These are phyloP conservation scores for Minunthozetes semirufus DNA, from an alignment of 2,888 invertebrate genomes.

Conservation along the genomic window DNA sequence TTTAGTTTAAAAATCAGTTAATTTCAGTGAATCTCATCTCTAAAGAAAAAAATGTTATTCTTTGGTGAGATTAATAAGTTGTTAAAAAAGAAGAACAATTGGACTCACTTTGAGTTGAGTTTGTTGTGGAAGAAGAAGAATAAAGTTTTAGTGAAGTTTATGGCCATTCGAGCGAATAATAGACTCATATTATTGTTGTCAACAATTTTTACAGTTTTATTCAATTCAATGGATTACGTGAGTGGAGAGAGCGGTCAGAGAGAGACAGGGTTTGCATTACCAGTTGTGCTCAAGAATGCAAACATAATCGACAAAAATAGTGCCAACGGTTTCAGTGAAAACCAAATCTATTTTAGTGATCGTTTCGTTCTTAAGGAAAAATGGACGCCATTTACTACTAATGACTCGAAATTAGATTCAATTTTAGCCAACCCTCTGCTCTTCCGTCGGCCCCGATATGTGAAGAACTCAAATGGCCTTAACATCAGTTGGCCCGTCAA, in stretches of 20 bases:
- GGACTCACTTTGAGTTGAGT: background rate
- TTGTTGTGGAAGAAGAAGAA: too few species aligned
- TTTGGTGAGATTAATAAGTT: background rate
- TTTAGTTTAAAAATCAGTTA: too few species aligned
- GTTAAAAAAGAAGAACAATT: background rate
- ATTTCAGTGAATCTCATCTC: background rate
- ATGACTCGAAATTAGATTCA: background rate
- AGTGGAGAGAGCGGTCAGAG: background rate
- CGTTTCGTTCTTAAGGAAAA: background rate
- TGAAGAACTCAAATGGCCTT: background rate
- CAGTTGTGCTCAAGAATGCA: background rate
- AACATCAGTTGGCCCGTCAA: slow-evolving; percentile 61
- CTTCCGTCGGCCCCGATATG: slow-evolving; percentile 2
- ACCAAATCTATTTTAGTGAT: background rate
- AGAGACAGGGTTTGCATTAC: background rate
- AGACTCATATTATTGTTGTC: slow-evolving; percentile 2
- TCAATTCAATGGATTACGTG: background rate
- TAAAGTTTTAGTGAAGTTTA: background rate
- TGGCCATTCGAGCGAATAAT: background rate
- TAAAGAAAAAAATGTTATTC: background rate
- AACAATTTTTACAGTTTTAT: background rate
- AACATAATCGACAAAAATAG: slow-evolving; percentile 22
- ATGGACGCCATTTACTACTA: background rate
- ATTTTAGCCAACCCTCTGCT: background rate
- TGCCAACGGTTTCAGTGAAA: slow-evolving; percentile 19